Base-by-base conservation (phyloP, 2,888 invertebrate species). In the Arenicola marina region DNA sequence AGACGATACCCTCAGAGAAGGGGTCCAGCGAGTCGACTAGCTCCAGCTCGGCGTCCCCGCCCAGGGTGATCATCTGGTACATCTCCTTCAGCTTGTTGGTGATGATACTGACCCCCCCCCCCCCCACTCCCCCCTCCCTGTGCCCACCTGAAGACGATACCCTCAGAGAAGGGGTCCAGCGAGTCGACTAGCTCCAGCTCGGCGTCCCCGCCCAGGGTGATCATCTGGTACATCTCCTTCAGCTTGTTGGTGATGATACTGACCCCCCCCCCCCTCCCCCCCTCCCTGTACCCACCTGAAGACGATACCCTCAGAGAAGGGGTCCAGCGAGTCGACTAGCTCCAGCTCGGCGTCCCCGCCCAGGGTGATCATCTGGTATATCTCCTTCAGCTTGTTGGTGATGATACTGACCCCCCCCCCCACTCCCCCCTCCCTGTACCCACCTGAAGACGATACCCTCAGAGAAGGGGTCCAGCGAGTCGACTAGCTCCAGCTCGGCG, bases 191-290 rank as follows among this genome's bases (percentile, higher is more conserved):
- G 84, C 77, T 98, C 98, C 55, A 99, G 86, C 75, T 98, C 96
- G 0, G 99, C 99, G 81, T 98, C 98, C 0, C 98, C 98, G 7
- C 97, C 98, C 51, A 95, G 86, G 0, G 98, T 97, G 45, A 99
- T 93, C 93, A 96, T 96, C 82, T 95, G 93, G 79, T 98, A 98
- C 91, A 97, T 93, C 84, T 97, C 96, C 77, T 96, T 96, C 4
- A 99, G 84, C 78, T 96, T 95, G 2, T 87, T 85, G 0, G 92
- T 92, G 71, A 99, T 98, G n/a, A 91, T 89, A 60, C 88, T 89
- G 78, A 93, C 97, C 2, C 96, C 83, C 72, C n/a, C n/a, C n/a
- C n/a, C n/a, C n/a, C n/a, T n/a, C n/a, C n/a, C n/a, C n/a, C n/a
- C n/a, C n/a, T n/a, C n/a, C n/a, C n/a, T n/a, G n/a, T 31, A n/a